Evolutionary conservation across 2,113 vertebrate genomes (phyloP).

Genomic region (cattle (Bos taurus)): DNA sequence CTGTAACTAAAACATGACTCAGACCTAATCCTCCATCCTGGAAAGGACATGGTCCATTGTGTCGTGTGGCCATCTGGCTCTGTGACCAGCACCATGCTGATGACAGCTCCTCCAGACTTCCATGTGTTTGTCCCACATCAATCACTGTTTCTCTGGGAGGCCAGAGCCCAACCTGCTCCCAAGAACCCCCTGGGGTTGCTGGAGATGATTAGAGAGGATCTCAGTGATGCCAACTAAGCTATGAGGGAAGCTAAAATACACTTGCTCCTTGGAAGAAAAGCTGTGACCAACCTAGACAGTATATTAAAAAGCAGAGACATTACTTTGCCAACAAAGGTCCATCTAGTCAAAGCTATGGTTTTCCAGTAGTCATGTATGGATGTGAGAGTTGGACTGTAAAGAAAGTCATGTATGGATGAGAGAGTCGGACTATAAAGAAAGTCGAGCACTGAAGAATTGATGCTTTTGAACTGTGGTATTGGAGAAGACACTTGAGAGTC

Average conservation of each 20-base stretch:
- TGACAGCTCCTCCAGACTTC: too few species aligned
- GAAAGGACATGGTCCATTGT: neutral
- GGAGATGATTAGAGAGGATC: neutral
- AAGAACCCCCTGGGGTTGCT: neutral
- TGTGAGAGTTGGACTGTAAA: neutral
- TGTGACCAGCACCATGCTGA: accelerated
- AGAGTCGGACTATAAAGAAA: neutral
- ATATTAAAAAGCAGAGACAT: neutral
- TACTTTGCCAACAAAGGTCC: neutral
- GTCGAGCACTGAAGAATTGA: neutral
- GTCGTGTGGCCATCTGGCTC: neutral
- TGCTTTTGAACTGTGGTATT: neutral
- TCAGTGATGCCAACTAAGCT: neutral
- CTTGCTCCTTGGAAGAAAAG: neutral
- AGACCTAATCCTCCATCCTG: accelerated
- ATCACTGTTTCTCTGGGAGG: neutral
- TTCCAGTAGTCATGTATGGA: neutral
- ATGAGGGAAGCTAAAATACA: neutral
- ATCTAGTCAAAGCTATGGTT: neutral
- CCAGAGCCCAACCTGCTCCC: neutral
- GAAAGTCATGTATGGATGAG: too few species aligned
- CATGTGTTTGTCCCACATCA: neutral
- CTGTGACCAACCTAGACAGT: neutral
- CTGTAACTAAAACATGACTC: neutral
- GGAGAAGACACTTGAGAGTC: neutral